Conservation (phyloP, 2,797 vertebrate species). For the Falco berigora region DNA sequence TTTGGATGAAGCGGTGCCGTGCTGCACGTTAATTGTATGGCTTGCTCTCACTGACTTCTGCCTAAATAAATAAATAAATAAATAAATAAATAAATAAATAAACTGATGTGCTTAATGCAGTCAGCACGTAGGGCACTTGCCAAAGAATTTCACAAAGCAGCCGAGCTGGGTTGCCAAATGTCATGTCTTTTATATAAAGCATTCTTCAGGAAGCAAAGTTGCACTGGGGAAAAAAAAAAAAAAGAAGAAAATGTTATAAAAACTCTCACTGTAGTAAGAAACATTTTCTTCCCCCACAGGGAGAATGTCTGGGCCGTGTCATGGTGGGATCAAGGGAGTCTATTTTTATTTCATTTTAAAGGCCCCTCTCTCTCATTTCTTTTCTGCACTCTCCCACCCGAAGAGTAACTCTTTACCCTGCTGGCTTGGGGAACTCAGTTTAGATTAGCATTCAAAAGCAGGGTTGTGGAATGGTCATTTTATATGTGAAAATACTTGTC, state of each 20-base stretch:
- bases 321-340: constrained; percentile 19
- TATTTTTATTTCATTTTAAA: constrained; percentile 42
- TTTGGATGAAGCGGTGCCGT: not conserved
- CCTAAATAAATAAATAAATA: constrained; percentile 34
- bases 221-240: not conserved
- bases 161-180: constrained; percentile 54
- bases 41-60: constrained; percentile 8
- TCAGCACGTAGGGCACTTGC: constrained; percentile 44
- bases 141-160: constrained; percentile 52
- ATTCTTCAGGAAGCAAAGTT: constrained; percentile 59
- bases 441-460: not conserved
- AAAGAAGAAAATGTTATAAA: constrained; percentile 10
- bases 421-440: not conserved
- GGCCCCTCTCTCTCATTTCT: constrained; percentile 12
- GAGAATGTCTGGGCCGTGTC: constrained; percentile 37
- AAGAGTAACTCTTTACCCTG: not conserved
- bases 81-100: constrained; percentile 28
- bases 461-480: not conserved
- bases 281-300: constrained; percentile 10
- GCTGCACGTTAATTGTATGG: not conserved
- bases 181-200: constrained; percentile 60
- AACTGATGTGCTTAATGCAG: constrained; percentile 13
- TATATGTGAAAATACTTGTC: not conserved
- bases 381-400: not conserved
- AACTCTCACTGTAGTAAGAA: constrained; percentile 37